Evolutionary conservation across 2,888 invertebrate species (phyloP).

Genomic region (Nomada hirtipes): DNA sequence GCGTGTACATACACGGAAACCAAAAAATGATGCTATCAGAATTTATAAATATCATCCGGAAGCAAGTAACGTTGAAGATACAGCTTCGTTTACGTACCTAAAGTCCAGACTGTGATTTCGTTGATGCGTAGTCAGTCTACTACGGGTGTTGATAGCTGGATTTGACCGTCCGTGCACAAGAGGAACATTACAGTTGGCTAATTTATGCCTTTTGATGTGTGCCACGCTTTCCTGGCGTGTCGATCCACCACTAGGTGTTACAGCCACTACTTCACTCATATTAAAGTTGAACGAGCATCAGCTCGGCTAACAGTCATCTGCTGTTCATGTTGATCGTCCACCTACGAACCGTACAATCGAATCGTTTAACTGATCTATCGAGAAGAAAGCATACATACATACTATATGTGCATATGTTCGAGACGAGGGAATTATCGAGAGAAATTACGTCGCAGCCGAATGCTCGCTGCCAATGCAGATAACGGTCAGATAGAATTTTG

Average conservation of each 20-base stretch:
- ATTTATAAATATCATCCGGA: slow-evolving; percentile 45
- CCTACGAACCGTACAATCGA: slow-evolving; percentile 67
- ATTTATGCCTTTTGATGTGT: slow-evolving; percentile 84
- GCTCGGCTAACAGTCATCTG: slow-evolving; percentile 84
- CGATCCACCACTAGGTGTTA: slow-evolving; percentile 83
- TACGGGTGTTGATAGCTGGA: slow-evolving; percentile 84
- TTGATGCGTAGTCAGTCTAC: slow-evolving; percentile 89
- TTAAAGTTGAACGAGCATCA: slow-evolving; percentile 81
- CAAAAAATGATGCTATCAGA: slow-evolving; percentile 38
- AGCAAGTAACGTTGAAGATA: neutral
- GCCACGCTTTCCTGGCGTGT: slow-evolving; percentile 81
- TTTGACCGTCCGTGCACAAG: slow-evolving; percentile 87
- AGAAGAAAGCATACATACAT: too few relatives aligned
- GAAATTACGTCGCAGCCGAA: too few relatives aligned
- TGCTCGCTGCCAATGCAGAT: neutral
- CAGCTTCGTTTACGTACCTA: slow-evolving; percentile 86
- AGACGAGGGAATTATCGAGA: neutral
- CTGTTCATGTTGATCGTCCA: slow-evolving; percentile 79
- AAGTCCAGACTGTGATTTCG: slow-evolving; percentile 95
- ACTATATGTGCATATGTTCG: too few relatives aligned
- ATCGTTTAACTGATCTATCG: neutral
- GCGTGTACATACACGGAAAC: neutral
- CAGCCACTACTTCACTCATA: slow-evolving; percentile 84
- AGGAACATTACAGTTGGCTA: slow-evolving; percentile 85
- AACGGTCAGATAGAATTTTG: neutral